These are phyloP conservation scores for Caenorhabditis angaria DNA, from an alignment of 2,888 invertebrate genomes.

Conservation along the genomic window DNA sequence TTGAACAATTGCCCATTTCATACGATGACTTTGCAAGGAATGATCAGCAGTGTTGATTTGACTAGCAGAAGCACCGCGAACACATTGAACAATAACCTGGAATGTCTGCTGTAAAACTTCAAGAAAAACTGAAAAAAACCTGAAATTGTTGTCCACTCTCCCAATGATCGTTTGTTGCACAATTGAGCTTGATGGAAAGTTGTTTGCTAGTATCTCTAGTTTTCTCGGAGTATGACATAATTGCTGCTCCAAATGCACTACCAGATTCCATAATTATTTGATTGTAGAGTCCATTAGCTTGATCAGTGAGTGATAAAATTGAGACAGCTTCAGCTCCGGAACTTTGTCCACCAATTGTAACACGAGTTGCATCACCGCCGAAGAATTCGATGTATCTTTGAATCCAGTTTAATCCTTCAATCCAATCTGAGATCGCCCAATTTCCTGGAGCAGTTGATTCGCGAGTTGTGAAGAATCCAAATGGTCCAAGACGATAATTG, in stretches of 20 bases:
- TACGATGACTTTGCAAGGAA: slow-evolving; percentile 42
- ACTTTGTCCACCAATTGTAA: slow-evolving; percentile 52
- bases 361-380: slow-evolving; percentile 44
- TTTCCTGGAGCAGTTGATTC: slow-evolving; percentile 44
- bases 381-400: slow-evolving; percentile 40
- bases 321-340: slow-evolving; percentile 51
- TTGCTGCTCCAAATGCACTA: slow-evolving; percentile 48
- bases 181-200: slow-evolving; percentile 30
- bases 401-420: slow-evolving; percentile 47
- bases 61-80: too few relatives aligned
- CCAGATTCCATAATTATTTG: slow-evolving; percentile 45
- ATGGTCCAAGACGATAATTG: slow-evolving; percentile 53
- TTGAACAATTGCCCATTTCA: slow-evolving; percentile 51
- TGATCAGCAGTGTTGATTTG: too few relatives aligned
- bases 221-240: slow-evolving; percentile 50
- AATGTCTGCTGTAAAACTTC: slow-evolving; percentile 15
- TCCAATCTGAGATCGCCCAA: slow-evolving; percentile 45
- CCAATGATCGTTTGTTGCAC: slow-evolving; percentile 42
- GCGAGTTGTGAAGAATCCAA: slow-evolving; percentile 47
- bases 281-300: slow-evolving; percentile 30
- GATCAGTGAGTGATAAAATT: slow-evolving; percentile 28
- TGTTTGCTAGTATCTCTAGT: slow-evolving; percentile 43
- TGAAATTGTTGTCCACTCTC: slow-evolving; percentile 28
- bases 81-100: slow-evolving; percentile 32
- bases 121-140: slow-evolving; percentile 43